These are phyloP conservation scores for Zaprionus camerounensis DNA, from an alignment of 1,140 invertebrate genomes.

Conservation along the genomic window DNA sequence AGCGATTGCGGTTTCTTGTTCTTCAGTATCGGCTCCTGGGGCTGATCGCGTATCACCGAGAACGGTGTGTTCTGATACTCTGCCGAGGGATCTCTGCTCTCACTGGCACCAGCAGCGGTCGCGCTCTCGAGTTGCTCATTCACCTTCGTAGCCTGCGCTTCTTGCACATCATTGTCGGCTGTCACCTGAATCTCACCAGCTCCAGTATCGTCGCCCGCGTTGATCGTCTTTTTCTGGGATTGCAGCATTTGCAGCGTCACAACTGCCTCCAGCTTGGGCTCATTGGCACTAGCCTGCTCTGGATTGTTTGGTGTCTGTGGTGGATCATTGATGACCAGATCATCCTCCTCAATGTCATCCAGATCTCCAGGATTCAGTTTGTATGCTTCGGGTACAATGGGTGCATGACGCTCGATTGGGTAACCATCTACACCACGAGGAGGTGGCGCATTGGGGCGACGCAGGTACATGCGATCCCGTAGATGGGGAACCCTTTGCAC, in stretches of 20 bases:
- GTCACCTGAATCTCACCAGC: constrained; percentile 74
- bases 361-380: constrained; percentile 60
- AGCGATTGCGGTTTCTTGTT: constrained; percentile 82
- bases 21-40: constrained; percentile 85
- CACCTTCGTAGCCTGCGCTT: constrained; percentile 44
- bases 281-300: constrained; percentile 44
- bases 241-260: constrained; percentile 89
- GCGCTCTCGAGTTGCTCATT: constrained; percentile 84
- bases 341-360: constrained; percentile 78
- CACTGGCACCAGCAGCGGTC: not conserved
- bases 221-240: constrained; percentile 80
- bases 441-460: constrained; percentile 51
- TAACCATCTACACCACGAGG: constrained; percentile 59
- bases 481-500: constrained; percentile 57
- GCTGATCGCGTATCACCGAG: constrained; percentile 84
- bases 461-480: constrained; percentile 61
- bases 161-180: constrained; percentile 81
- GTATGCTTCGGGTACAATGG: constrained; percentile 49
- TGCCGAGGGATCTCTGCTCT: constrained; percentile 44
- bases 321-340: constrained; percentile 80
- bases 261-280: constrained; percentile 83
- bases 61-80: constrained; percentile 83
- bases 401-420: constrained; percentile 68
- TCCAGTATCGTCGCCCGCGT: constrained; percentile 61
- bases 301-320: constrained; percentile 67